Evolutionary conservation across 1,140 invertebrate genomes (phyloP).

Genomic region (Saccostrea cuccullata): DNA sequence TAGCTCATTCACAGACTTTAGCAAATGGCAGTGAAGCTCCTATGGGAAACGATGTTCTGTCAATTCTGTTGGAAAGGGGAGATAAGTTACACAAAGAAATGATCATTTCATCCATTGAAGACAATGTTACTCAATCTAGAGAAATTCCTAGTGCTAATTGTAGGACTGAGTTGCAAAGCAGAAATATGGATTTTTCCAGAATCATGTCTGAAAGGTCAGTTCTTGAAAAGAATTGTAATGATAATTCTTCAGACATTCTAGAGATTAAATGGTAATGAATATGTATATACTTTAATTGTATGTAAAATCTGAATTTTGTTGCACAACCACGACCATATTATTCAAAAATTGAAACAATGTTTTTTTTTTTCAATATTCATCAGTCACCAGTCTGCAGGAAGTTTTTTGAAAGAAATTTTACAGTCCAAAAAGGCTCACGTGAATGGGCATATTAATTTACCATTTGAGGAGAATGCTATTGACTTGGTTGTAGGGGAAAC

Average conservation of each 20-base stretch:
- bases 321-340: background rate
- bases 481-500: slow-evolving; percentile 68
- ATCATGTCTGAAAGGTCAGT: slow-evolving; percentile 44
- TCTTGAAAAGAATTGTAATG: background rate
- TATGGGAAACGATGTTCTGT: slow-evolving; percentile 66
- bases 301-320: background rate
- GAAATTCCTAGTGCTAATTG: slow-evolving; percentile 3
- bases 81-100: slow-evolving; percentile 74
- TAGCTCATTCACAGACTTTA: background rate
- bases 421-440: slow-evolving; percentile 53
- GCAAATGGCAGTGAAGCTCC: background rate
- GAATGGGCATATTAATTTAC: slow-evolving; percentile 39
- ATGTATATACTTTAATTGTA: too few species aligned
- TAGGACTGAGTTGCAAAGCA: background rate
- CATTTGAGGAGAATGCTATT: slow-evolving; percentile 66
- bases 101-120: slow-evolving; percentile 70
- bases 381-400: slow-evolving; percentile 64
- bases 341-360: background rate
- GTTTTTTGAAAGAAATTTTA: slow-evolving; percentile 69
- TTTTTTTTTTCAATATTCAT: background rate
- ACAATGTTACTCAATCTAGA: background rate
- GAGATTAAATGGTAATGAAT: too few species aligned
- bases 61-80: slow-evolving; percentile 70
- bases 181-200: slow-evolving; percentile 10
- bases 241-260: background rate